Base-by-base conservation (phyloP, 2,113 vertebrate genomes). In the Hemichromis elongatus region DNA sequence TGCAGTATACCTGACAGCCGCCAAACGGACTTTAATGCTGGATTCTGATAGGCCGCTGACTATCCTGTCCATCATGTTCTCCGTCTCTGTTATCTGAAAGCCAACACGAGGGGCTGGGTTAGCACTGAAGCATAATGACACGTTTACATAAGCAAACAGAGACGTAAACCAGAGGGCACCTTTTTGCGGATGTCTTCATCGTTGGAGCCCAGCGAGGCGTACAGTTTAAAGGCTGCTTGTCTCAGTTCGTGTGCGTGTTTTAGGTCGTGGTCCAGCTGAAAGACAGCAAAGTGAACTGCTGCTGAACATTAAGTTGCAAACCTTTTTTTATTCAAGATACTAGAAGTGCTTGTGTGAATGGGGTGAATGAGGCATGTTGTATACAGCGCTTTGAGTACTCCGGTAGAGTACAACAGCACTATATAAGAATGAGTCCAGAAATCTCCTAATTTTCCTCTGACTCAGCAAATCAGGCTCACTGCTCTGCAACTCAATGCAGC, bases 11-110 rank as follows among this genome's bases (percentile, higher is more conserved):
- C 99, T 99, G 95, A 99, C 99, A 35, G 99, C 98, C 83, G 99
- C 97, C 95, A 99, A 96, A 68, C 98, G 98, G 95, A 99, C 98
- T 96, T 99, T 99, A 95, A 99, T 97, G 96, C 98, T 99, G 88
- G 98, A 98, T 89, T 99, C 99, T 87, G 98, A 98, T 82, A 99
- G 96, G 95, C 98, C 99, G 81, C 97, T 99, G 86, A 99, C 99
- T 91, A 99, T 99, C 80, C 98, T 97, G 94, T 99, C 99, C 99
- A 99, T 99, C 98, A 99, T 99, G 96, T 98, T 99, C 95, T 99
- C 99, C 0, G 99, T 99, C 95, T 99, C 99, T 90, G 99, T 99
- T 93, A 99, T 99, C 99, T 99, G 96, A 68, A 11, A 52, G 45
- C 4, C 21, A 30, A 53, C 2, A 28, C 1, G 7, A 14, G 3